Evolutionary conservation across 2,888 invertebrate genomes (phyloP).

Genomic region (Rhorus exstirpatorius): DNA sequence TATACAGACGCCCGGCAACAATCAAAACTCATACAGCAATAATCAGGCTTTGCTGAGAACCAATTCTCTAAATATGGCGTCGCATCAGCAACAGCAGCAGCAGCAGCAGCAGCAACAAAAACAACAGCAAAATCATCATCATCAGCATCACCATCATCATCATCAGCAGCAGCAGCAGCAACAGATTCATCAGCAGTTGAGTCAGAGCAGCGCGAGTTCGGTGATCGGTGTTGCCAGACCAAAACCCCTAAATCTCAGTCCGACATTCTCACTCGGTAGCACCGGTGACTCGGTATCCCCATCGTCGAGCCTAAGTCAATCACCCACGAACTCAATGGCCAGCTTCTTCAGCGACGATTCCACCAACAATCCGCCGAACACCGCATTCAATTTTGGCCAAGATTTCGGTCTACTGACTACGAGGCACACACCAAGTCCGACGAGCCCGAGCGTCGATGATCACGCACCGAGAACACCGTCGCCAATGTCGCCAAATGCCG

Average conservation of each 20-base stretch:
- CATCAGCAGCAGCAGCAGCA: slow-evolving; percentile 60
- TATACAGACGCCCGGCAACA: slow-evolving; percentile 45
- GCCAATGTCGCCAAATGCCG: slow-evolving; percentile 86
- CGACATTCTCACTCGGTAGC: slow-evolving; percentile 86
- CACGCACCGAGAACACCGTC: slow-evolving; percentile 80
- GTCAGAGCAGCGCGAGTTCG: slow-evolving; percentile 67
- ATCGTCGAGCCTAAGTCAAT: slow-evolving; percentile 89
- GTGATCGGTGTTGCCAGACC: slow-evolving; percentile 81
- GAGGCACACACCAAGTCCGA: slow-evolving; percentile 87
- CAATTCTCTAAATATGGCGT: slow-evolving; percentile 79
- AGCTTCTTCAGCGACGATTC: slow-evolving; percentile 88
- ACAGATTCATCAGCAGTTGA: slow-evolving; percentile 57
- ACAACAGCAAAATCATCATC: slow-evolving; percentile 72
- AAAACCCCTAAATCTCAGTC: slow-evolving; percentile 84
- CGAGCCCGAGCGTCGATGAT: slow-evolving; percentile 72
- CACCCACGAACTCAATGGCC: slow-evolving; percentile 89
- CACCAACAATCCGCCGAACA: slow-evolving; percentile 79
- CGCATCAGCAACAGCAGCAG: slow-evolving; percentile 75
- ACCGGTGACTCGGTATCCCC: slow-evolving; percentile 88
- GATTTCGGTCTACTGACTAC: slow-evolving; percentile 84
- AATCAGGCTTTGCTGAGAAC: slow-evolving; percentile 79
- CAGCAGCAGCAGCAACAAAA: slow-evolving; percentile 67
- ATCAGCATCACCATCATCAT: slow-evolving; percentile 61
- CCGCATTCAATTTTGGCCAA: slow-evolving; percentile 82
- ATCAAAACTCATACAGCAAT: slow-evolving; percentile 63